Evolutionary conservation across 2,888 invertebrate genomes (phyloP).

Genomic region (Sympetrum striolatum): DNA sequence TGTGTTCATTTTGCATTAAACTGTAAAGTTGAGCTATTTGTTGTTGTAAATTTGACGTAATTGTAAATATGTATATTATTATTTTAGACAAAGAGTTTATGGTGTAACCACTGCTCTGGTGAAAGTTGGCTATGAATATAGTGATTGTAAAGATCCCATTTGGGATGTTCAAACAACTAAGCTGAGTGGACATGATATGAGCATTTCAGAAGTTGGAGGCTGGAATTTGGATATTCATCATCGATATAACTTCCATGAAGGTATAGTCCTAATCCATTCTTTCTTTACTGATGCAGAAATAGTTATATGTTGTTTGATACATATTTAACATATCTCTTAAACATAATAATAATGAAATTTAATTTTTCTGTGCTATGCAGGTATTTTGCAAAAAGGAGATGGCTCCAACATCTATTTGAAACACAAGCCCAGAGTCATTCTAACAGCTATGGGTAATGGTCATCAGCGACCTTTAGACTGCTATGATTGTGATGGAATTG

Average conservation of each 20-base stretch:
- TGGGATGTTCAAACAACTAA: constrained; percentile 97
- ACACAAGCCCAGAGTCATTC: constrained; percentile 88
- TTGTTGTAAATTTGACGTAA: background rate
- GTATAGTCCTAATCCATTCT: constrained; percentile 58
- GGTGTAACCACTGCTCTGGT: constrained; percentile 95
- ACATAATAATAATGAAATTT: background rate
- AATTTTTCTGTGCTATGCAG: constrained; percentile 58
- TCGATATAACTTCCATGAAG: constrained; percentile 97
- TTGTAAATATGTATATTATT: background rate
- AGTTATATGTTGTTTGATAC: background rate
- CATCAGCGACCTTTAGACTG: constrained; percentile 89
- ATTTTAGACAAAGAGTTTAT: constrained; percentile 83
- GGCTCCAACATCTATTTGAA: constrained; percentile 94
- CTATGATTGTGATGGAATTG: constrained; percentile 78
- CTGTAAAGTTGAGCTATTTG: too few relatives aligned
- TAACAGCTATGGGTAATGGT: constrained; percentile 91
- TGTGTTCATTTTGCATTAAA: too few relatives aligned
- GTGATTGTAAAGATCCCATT: constrained; percentile 87
- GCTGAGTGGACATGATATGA: constrained; percentile 94
- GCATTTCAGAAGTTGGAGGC: constrained; percentile 94
- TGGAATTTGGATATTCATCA: constrained; percentile 99
- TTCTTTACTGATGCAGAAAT: background rate
- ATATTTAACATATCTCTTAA: background rate
- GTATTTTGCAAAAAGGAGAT: constrained; percentile 96
- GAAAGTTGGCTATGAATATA: constrained; percentile 96